Conservation (phyloP, 2,888 invertebrate genomes). For the Hydriomena furcata region DNA sequence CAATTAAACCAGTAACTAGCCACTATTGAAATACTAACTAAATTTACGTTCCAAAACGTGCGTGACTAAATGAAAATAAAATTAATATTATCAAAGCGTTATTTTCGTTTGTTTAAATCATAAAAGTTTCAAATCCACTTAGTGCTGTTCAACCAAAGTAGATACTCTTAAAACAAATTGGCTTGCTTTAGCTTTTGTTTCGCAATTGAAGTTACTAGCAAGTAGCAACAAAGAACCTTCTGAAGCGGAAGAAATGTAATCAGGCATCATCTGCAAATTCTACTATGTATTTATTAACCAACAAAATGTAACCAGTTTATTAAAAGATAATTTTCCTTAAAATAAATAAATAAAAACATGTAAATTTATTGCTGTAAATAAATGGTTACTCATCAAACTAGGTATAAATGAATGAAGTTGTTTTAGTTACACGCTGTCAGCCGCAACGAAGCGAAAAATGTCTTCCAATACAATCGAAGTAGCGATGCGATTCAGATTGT, state of each 20-base stretch:
- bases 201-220: constrained; percentile 53
- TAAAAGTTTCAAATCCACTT: constrained; percentile 22
- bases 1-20: too few species aligned
- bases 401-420: too few species aligned
- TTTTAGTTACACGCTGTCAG: constrained; percentile 40
- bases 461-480: constrained; percentile 71
- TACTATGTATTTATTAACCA: constrained; percentile 27
- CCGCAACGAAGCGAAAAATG: constrained; percentile 58
- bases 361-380: too few species aligned
- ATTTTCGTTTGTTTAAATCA: background rate
- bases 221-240: constrained; percentile 57
- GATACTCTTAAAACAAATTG: constrained; percentile 60
- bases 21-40: too few species aligned
- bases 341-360: too few species aligned
- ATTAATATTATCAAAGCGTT: background rate
- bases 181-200: constrained; percentile 58
- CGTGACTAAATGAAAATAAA: background rate
- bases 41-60: too few species aligned
- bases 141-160: constrained; percentile 40
- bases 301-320: constrained; percentile 23
- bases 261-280: constrained; percentile 55
- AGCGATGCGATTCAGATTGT: constrained; percentile 70
- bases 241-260: constrained; percentile 62
- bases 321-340: too few species aligned
- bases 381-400: too few species aligned